Percentiles rank a stretch among this genome's conserved stretches.
Evolutionary conservation across 2,113 vertebrate species (phyloP).

Genomic region (Morone saxatilis): DNA sequence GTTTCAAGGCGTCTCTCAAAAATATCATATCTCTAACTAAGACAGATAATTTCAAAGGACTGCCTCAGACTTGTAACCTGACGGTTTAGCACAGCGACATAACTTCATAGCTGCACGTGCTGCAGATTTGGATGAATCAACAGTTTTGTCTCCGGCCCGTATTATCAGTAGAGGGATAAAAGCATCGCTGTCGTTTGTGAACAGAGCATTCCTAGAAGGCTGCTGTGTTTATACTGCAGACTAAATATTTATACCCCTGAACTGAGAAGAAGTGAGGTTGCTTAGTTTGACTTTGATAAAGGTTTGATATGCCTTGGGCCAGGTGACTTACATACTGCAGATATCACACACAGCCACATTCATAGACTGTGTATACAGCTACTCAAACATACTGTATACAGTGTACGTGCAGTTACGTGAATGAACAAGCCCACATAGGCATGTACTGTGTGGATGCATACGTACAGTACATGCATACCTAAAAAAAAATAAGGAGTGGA

Average conservation of each 20-base stretch:
- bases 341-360: conserved; percentile 22
- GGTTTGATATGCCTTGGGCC: conserved; percentile 21
- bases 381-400: conserved; percentile 25
- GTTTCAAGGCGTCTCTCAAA: not conserved
- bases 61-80: not conserved
- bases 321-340: conserved; percentile 43
- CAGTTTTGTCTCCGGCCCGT: conserved; percentile 5
- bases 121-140: conserved; percentile 8
- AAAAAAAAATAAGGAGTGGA: conserved; percentile 17
- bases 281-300: conserved; percentile 52
- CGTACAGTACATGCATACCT: not conserved
- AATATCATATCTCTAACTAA: not conserved
- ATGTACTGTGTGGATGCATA: not conserved
- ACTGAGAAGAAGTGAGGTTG: conserved; percentile 47
- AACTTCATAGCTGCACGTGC: not conserved
- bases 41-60: too few relatives aligned
- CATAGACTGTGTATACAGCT: conserved; percentile 35
- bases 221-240: conserved; percentile 66
- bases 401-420: not conserved
- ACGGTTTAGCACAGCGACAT: too few relatives aligned
- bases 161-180: conserved; percentile 50
- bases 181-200: conserved; percentile 11
- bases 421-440: not conserved
- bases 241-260: conserved; percentile 77
- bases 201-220: conserved; percentile 53